Evolutionary conservation across 53 echinoderm and acorn worm genomes (phyloP).

Genomic region (Luidia sarsii): DNA sequence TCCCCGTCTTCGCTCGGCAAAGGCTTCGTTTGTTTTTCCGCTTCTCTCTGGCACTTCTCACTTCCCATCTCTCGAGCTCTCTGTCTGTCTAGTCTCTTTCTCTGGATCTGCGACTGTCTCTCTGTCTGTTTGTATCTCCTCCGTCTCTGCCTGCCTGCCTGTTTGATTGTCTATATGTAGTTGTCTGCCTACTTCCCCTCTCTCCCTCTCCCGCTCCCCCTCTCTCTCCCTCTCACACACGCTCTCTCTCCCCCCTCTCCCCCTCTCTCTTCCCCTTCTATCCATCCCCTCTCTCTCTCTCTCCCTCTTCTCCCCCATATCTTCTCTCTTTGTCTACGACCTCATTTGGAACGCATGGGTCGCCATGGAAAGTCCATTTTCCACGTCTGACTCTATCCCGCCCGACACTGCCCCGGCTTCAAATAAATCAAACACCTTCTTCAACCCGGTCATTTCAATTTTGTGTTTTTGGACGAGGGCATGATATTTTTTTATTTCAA

Average conservation of each 20-base stretch:
- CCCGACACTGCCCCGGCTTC: slow-evolving; percentile 6
- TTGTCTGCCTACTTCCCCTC: slow-evolving; percentile 1
- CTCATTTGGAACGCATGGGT: slow-evolving; percentile 56
- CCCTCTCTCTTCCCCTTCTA: neutral
- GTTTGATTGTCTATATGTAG: too few relatives aligned
- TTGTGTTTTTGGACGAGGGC: too few relatives aligned
- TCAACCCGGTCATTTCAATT: slow-evolving; percentile 52
- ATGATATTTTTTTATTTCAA: too few relatives aligned
- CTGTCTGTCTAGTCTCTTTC: too few relatives aligned
- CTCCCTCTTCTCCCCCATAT: slow-evolving; percentile 9
- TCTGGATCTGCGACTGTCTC: too few relatives aligned
- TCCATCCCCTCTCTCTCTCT: neutral
- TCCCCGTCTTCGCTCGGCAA: neutral
- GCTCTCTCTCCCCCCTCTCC: neutral
- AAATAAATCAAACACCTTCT: slow-evolving; percentile 51
- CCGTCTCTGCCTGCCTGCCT: too few relatives aligned
- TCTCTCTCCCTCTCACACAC: neutral
- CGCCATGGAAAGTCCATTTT: slow-evolving; percentile 48
- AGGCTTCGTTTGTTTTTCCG: too few relatives aligned
- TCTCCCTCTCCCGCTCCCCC: slow-evolving; percentile 12
- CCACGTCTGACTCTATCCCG: slow-evolving; percentile 15
- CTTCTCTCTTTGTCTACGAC: too few relatives aligned
- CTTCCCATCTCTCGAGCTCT: too few relatives aligned
- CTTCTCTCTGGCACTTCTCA: too few relatives aligned
- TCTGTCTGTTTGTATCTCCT: too few relatives aligned